Evolutionary conservation across 2,888 invertebrate genomes (phyloP), one percentile per base, ranked within the genome.

Genomic region (Aphrophora alni): DNA sequence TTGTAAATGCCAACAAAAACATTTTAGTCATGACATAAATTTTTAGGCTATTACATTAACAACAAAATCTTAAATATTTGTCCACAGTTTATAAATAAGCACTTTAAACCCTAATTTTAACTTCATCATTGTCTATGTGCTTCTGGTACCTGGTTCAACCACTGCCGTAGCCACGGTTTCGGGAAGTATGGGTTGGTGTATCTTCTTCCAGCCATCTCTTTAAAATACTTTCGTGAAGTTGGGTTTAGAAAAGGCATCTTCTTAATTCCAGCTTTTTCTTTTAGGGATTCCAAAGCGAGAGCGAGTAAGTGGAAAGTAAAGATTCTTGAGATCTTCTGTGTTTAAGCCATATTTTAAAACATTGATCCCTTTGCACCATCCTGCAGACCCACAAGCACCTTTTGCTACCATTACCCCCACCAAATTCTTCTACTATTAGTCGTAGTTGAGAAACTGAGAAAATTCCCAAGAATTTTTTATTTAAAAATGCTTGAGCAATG

Each of bases 401-500:
- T 72, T 72, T 72, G 72, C 72, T 72, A 72, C 25, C n/a, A 24
- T 25, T 72, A 26, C 24, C 3, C 27, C 14, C 28, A 72, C 26
- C 25, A 72, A 72, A 72, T 27, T 27, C 33, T 33, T 28, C 72
- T 72, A 26, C 14, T n/a, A 33, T 72, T 28, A 72, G 72, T 72
- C 33, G n/a, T 33, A n/a, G n/a, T n/a, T n/a, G n/a, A n/a, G n/a
- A n/a, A 72, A 33, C 26, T 72, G 27, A 28, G n/a, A 26, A 72
- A 72, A 72, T 72, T 72, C 26, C 33, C 72, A 72, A 33, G 33
- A 26, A 27, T 72, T 72, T 72, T 27, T n/a, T 72, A 26, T 72
- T 72, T 25, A 72, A 72, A 72, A 72, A 72, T 17, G 26, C 72
- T 28, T 72, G 72, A 72, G 72, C 72, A 72, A 72, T 72, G 72